These are phyloP conservation scores for Scomberomorus guttatus DNA, from an alignment of 2,797 vertebrate genomes.

Conservation along the genomic window DNA sequence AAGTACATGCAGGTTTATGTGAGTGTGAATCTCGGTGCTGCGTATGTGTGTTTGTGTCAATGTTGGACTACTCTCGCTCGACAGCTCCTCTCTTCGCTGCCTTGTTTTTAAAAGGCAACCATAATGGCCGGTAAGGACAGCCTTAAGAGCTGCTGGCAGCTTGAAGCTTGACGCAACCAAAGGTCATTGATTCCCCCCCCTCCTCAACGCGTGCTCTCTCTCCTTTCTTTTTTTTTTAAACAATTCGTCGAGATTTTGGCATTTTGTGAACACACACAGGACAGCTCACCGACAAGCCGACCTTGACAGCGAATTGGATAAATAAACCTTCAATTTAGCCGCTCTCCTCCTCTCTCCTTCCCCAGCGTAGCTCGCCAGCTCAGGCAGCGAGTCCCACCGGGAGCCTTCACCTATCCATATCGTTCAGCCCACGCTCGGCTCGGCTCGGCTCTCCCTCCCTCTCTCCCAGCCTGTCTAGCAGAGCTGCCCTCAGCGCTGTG, in stretches of 20 bases:
- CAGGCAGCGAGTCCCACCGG: constrained; percentile 91
- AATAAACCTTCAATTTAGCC: constrained; percentile 99
- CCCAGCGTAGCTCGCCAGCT: constrained; percentile 79
- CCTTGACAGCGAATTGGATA: constrained; percentile 99
- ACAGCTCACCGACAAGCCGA: constrained; percentile 97
- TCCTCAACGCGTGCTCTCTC: constrained; percentile 73
- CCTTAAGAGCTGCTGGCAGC: constrained; percentile 92
- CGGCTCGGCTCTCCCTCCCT: constrained; percentile 65
- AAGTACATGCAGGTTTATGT: constrained; percentile 33
- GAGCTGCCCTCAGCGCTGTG: constrained; percentile 91
- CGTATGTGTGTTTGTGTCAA: constrained; percentile 66
- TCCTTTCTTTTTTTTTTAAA: constrained; percentile 84
- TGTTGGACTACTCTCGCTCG: constrained; percentile 69
- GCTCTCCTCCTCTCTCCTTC: constrained; percentile 86
- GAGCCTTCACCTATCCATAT: constrained; percentile 99
- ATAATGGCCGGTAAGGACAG: constrained; percentile 93
- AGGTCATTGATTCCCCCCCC: constrained; percentile 95
- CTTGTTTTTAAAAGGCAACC: constrained; percentile 92
- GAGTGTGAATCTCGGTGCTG: constrained; percentile 10
- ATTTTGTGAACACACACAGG: constrained; percentile 98
- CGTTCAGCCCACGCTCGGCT: constrained; percentile 90
- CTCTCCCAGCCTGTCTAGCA: constrained; percentile 85
- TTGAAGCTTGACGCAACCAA: constrained; percentile 94
- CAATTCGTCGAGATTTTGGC: constrained; percentile 98
- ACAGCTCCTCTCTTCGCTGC: constrained; percentile 80